Conservation (phyloP, 2,888 invertebrate species). For the Oxyteleia sp. region DNA sequence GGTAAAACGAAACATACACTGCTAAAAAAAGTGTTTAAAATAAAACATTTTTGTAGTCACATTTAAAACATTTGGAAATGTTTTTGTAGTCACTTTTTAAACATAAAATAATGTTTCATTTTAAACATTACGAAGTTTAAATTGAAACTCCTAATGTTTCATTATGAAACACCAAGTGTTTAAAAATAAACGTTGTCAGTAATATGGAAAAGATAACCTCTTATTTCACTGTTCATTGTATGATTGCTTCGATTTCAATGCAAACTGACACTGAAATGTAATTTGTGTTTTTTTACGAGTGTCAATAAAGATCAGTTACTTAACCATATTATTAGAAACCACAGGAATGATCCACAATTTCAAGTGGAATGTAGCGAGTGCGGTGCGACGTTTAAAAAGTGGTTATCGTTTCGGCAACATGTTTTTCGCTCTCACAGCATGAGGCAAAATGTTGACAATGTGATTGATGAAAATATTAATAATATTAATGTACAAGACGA, state of each 20-base stretch:
- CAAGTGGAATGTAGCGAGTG: not conserved
- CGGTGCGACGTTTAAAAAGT: not conserved
- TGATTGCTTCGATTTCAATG: not conserved
- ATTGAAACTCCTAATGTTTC: not conserved
- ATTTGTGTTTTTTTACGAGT: not conserved
- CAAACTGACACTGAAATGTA: not conserved
- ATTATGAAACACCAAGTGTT: not conserved
- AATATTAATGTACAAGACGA: no score
- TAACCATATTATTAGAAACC: not conserved
- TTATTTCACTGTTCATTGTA: not conserved
- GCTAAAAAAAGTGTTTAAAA: not conserved
- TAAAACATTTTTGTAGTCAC: not conserved
- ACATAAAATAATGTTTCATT: not conserved
- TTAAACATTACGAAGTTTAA: not conserved
- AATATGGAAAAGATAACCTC: no score
- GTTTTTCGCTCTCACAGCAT: not conserved
- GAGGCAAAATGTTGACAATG: no score
- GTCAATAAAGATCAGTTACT: not conserved
- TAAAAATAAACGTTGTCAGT: not conserved
- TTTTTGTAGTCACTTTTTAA: not conserved
- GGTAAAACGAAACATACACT: not conserved
- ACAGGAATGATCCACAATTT: constrained; percentile 1
- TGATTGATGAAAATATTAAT: no score
- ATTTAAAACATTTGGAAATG: not conserved
- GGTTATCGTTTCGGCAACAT: not conserved